phyloP scores from a whole-genome alignment of 2,888 invertebrate genomes.

The Synanthedon andrenaeformis region DNA sequence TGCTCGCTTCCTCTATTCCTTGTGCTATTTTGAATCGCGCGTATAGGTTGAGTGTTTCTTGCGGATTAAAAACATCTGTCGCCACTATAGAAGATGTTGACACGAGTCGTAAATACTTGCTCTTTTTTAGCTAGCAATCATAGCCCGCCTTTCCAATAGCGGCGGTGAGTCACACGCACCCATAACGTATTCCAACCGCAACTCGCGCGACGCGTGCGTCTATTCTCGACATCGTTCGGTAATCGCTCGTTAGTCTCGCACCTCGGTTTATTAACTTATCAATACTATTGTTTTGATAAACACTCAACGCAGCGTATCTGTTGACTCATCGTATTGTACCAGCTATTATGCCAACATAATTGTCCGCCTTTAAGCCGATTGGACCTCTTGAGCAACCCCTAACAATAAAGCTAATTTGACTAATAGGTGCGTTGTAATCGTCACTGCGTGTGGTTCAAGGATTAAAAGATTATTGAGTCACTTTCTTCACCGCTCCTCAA shows the following conservation, averaged over 20 bases:
- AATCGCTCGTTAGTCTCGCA: slow-evolving; percentile 60
- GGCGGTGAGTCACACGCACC: slow-evolving; percentile 39
- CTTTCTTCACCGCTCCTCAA: slow-evolving; percentile 36
- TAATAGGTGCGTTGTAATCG: slow-evolving; percentile 69
- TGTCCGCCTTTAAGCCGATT: slow-evolving; percentile 63
- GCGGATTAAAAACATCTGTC: slow-evolving; percentile 21
- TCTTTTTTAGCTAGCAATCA: slow-evolving; percentile 29
- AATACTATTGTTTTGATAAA: slow-evolving; percentile 70
- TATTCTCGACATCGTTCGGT: slow-evolving; percentile 41
- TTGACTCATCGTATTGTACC: slow-evolving; percentile 65
- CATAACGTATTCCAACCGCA: slow-evolving; percentile 49
- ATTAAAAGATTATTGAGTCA: slow-evolving; percentile 50
- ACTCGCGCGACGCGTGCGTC: slow-evolving; percentile 29
- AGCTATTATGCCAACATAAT: slow-evolving; percentile 53
- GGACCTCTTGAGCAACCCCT: slow-evolving; percentile 51
- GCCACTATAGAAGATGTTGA: slow-evolving; percentile 32
- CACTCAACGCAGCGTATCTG: slow-evolving; percentile 56
- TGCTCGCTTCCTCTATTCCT: slow-evolving; percentile 26
- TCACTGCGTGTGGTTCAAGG: slow-evolving; percentile 67
- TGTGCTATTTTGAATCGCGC: slow-evolving; percentile 32
- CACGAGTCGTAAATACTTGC: slow-evolving; percentile 40
- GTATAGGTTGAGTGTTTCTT: slow-evolving; percentile 20
- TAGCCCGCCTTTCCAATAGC: slow-evolving; percentile 21
- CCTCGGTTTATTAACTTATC: slow-evolving; percentile 67
- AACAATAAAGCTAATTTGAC: slow-evolving; percentile 71